These are phyloP conservation scores for Emydura subglobosa DNA, from an alignment of 2,113 vertebrate genomes.

Conservation along the genomic window DNA sequence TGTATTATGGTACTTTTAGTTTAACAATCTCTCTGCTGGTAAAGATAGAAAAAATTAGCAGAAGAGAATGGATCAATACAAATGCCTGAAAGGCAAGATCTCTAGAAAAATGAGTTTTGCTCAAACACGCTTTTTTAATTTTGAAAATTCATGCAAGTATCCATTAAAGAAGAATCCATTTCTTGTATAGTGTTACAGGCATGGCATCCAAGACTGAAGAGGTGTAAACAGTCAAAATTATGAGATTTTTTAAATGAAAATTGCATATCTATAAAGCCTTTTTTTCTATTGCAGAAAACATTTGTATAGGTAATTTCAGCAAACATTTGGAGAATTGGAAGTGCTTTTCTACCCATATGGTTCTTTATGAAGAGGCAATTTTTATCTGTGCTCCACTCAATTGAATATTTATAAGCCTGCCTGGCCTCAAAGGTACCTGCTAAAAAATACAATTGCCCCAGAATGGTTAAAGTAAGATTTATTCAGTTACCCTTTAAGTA, in stretches of 20 bases:
- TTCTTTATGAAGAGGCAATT: conserved; percentile 73
- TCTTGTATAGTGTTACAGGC: neutral
- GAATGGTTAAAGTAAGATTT: conserved; percentile 69
- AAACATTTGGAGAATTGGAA: conserved; percentile 64
- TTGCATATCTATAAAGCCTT: conserved; percentile 36
- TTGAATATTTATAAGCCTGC: conserved; percentile 68
- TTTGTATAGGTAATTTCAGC: conserved; percentile 67
- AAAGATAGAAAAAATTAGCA: conserved; percentile 33
- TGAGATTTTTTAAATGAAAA: conserved; percentile 4
- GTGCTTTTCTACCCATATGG: conserved; percentile 54
- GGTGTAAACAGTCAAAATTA: conserved; percentile 43
- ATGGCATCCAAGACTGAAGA: conserved; percentile 30
- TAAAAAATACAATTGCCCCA: conserved; percentile 38
- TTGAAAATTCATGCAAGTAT: conserved; percentile 54
- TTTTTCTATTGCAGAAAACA: conserved; percentile 37
- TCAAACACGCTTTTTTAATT: conserved; percentile 45
- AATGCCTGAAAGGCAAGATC: conserved; percentile 34
- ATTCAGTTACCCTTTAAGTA: conserved; percentile 74
- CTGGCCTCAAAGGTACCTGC: conserved; percentile 58
- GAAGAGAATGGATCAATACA: conserved; percentile 34
- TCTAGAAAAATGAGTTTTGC: conserved; percentile 54
- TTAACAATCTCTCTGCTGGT: conserved; percentile 53
- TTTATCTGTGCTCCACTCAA: conserved; percentile 67
- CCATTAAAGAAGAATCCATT: conserved; percentile 38
- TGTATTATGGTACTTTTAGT: conserved; percentile 34